Percentiles rank a stretch among this genome's conserved stretches.
These are phyloP conservation scores for Columbina picui DNA, from an alignment of 2,113 vertebrate species.

Conservation along the genomic window DNA sequence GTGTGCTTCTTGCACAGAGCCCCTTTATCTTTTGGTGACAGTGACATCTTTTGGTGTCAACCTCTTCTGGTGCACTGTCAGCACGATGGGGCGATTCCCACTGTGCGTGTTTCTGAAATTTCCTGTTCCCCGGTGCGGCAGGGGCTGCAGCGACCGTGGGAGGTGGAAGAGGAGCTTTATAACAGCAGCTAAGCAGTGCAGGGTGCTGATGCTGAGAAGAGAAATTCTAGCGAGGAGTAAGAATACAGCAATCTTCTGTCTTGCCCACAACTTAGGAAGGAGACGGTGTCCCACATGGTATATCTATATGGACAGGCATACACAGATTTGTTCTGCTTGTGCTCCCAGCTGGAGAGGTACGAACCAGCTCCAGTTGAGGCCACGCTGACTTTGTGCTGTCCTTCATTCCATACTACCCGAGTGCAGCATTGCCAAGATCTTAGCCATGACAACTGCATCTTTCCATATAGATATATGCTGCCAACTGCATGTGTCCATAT, in stretches of 20 bases:
- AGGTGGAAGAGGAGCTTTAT: neutral
- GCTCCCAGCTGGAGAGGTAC: neutral
- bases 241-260: neutral
- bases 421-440: neutral
- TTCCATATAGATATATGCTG: neutral
- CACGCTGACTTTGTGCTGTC: neutral
- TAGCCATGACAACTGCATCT: neutral
- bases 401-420: neutral
- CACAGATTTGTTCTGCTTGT: neutral
- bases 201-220: neutral
- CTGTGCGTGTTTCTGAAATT: neutral
- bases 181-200: neutral
- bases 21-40: neutral
- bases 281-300: accelerated
- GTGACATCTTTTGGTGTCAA: neutral
- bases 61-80: neutral
- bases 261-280: neutral
- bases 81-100: neutral
- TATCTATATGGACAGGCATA: neutral
- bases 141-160: neutral
- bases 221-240: neutral
- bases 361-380: neutral
- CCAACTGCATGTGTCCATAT: neutral
- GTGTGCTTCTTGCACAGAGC: neutral
- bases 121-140: neutral